These are phyloP conservation scores for Drosophila aldrichi DNA, from an alignment of 2,888 invertebrate genomes.

Conservation along the genomic window DNA sequence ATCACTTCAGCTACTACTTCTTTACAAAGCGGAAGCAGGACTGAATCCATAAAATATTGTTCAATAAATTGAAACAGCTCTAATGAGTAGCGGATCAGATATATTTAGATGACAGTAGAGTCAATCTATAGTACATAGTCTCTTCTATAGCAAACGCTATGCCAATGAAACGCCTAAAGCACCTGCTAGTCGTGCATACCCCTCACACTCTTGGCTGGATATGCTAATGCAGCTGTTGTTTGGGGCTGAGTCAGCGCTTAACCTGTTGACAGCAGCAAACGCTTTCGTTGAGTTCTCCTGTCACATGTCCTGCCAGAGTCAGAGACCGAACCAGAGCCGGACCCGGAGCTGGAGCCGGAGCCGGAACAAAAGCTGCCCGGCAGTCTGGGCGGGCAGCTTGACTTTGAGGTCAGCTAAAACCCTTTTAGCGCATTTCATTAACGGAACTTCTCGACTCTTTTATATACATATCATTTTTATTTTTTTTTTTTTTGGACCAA, in stretches of 20 bases:
- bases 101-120: too few relatives aligned
- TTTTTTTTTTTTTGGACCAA: slow-evolving; percentile 11
- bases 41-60: too few relatives aligned
- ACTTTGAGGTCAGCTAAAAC: slow-evolving; percentile 69
- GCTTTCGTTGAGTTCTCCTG: slow-evolving; percentile 7
- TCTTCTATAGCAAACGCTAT: background rate
- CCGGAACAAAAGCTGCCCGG: background rate
- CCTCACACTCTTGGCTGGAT: too few relatives aligned
- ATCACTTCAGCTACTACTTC: too few relatives aligned
- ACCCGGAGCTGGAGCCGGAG: too few relatives aligned
- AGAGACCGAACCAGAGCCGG: background rate
- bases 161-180: background rate
- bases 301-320: slow-evolving; percentile 24
- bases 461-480: background rate
- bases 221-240: slow-evolving; percentile 17
- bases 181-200: background rate
- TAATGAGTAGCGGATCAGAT: too few relatives aligned
- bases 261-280: slow-evolving; percentile 53
- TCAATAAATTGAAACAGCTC: too few relatives aligned
- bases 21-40: too few relatives aligned
- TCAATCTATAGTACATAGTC: background rate
- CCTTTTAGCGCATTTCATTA: slow-evolving; percentile 78
- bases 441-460: slow-evolving; percentile 31
- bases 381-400: slow-evolving; percentile 5
- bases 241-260: slow-evolving; percentile 23